Evolutionary conservation across 2,797 vertebrate genomes (phyloP).

Genomic region (Pogonophryne albipinna): DNA sequence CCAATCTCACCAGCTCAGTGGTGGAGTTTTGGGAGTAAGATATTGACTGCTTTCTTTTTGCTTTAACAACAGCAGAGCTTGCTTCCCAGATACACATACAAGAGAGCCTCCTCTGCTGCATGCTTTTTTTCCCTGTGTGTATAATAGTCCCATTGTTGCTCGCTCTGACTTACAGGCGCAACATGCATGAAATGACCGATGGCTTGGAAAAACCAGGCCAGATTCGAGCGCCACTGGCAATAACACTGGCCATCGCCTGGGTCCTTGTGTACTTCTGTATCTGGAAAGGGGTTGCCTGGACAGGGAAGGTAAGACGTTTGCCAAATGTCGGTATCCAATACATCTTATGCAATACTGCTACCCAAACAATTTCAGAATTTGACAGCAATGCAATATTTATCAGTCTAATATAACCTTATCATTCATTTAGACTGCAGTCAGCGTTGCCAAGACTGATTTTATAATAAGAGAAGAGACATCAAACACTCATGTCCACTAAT

Average conservation of each 20-base stretch:
- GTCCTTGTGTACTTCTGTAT: slow-evolving; percentile 99
- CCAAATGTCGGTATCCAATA: slow-evolving; percentile 39
- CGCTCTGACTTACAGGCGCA: slow-evolving; percentile 87
- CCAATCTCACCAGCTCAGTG: slow-evolving; percentile 96
- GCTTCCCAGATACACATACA: slow-evolving; percentile 53
- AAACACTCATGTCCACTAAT: slow-evolving; percentile 67
- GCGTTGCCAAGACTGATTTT: slow-evolving; percentile 65
- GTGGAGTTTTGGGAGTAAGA: slow-evolving; percentile 99
- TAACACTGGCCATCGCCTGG: slow-evolving; percentile 98
- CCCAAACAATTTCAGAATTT: slow-evolving; percentile 29
- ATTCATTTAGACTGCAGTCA: slow-evolving; percentile 71
- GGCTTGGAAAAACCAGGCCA: slow-evolving; percentile 97
- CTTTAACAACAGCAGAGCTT: slow-evolving; percentile 45
- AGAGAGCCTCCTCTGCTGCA: slow-evolving; percentile 56
- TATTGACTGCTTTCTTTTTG: slow-evolving; percentile 45
- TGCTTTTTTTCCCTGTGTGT: slow-evolving; percentile 42
- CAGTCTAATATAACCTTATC: slow-evolving; percentile 71
- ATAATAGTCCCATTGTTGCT: slow-evolving; percentile 67
- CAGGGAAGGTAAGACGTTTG: slow-evolving; percentile 93
- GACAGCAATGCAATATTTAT: slow-evolving; percentile 72
- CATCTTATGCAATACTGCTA: slow-evolving; percentile 22
- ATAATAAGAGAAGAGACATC: slow-evolving; percentile 59
- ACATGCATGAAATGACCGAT: slow-evolving; percentile 97
- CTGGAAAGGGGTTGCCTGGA: slow-evolving; percentile 99
- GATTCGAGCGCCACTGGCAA: slow-evolving; percentile 93